Conservation (phyloP, 1,140 invertebrate species). For the Zaprionus ornatus region DNA sequence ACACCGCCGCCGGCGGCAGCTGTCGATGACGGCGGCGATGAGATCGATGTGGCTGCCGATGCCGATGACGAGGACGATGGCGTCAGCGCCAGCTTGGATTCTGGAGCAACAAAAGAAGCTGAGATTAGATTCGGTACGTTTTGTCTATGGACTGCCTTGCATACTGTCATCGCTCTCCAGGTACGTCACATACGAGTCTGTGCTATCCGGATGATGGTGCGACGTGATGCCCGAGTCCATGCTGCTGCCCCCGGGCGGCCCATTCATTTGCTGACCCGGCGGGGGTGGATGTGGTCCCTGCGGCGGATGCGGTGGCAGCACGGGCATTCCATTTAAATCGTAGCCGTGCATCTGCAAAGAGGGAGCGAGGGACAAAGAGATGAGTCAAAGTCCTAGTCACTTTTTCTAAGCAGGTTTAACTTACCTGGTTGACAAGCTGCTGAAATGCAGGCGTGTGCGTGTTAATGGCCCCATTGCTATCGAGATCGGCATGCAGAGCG, state of each 20-base stretch:
- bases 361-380: too few species aligned
- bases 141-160: constrained; percentile 87
- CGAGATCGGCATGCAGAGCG: constrained; percentile 96
- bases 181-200: constrained; percentile 95
- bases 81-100: constrained; percentile 82
- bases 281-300: constrained; percentile 85
- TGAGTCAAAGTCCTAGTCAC: neutral
- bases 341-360: constrained; percentile 93
- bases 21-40: constrained; percentile 71
- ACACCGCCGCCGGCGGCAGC: constrained; percentile 27
- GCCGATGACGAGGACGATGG: constrained; percentile 76
- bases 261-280: constrained; percentile 72
- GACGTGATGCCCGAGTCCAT: constrained; percentile 84
- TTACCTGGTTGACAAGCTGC: constrained; percentile 96
- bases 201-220: constrained; percentile 89
- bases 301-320: constrained; percentile 84
- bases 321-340: constrained; percentile 87
- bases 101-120: constrained; percentile 84
- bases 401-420: neutral
- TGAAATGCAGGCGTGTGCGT: constrained; percentile 96
- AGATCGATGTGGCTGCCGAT: constrained; percentile 76
- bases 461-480: constrained; percentile 89
- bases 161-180: constrained; percentile 93
- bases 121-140: constrained; percentile 81
- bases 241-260: constrained; percentile 82